Evolutionary conservation across 1,140 invertebrate species (phyloP), one percentile per base, ranked within the genome.

Genomic region (Conus ventricosus): DNA sequence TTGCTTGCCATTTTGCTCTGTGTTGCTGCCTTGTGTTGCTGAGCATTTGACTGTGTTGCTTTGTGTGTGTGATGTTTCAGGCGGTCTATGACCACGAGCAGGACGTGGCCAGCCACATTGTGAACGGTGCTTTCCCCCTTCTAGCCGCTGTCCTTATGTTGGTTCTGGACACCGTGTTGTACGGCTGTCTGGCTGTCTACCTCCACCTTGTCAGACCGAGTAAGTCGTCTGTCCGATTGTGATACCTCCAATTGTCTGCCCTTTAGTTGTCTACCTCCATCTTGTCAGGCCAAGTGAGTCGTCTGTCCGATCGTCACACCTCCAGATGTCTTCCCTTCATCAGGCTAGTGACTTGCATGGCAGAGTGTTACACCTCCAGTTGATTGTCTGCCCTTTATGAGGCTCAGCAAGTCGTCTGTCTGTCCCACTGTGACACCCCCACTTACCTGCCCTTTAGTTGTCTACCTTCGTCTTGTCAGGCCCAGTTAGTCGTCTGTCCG

Each of bases 191-290:
- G 8, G 87, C 81, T n/a, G 60, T 67, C 57, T 83, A 82, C 60
- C 87, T 88, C 13, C 51, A 87, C 80, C n/a, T 51, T n/a, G 57
- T 83, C 78, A 4, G 63, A 8, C 78, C 76, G 4, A 51, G 78
- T 88, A 63, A 80, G 57, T 57, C 39, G 8, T 11, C 57, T 60
- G 57, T 60, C 57, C 15, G 39, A 39, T 39, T 3, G 39, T 39
- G 39, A 39, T 39, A 39, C 39, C 39, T 39, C 39, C 39, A 39
- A 3, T 39, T 39, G 39, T 39, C 39, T 39, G 39, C 39, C 13
- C 55, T n/a, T 55, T 83, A 3, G 87, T 63, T n/a, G 60, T 67
- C 27, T 83, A 82, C 60, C 87, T 88, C 4, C 51, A 80, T 75
- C n/a, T 51, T n/a, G 57, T 83, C 78, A 4, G 63, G n/a, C 78